Evolutionary conservation across 1,140 invertebrate genomes (phyloP).

Genomic region (Episyrphus balteatus): DNA sequence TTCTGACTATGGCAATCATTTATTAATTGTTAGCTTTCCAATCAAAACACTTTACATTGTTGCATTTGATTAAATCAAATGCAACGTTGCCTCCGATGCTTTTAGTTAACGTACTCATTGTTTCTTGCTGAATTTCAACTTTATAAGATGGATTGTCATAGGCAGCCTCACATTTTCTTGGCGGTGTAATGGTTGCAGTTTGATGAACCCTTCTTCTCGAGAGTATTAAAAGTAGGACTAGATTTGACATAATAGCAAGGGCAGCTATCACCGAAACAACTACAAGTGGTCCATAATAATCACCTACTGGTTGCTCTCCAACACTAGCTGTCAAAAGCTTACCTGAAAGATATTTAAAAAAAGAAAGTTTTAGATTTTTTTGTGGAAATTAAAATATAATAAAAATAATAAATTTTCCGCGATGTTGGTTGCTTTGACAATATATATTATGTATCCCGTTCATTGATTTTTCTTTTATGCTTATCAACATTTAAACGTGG

Average conservation of each 20-base stretch:
- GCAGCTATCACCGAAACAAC: slow-evolving; percentile 78
- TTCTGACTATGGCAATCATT: background rate
- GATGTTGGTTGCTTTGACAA: too few relatives aligned
- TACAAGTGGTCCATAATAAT: slow-evolving; percentile 78
- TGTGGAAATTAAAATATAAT: background rate
- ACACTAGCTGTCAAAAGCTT: slow-evolving; percentile 46
- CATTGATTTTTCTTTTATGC: too few relatives aligned
- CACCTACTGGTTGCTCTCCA: slow-evolving; percentile 40
- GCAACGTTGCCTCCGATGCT: too few relatives aligned
- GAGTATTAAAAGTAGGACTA: slow-evolving; percentile 67
- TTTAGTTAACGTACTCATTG: slow-evolving; percentile 66
- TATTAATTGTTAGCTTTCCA: too few relatives aligned
- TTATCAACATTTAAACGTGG: too few relatives aligned
- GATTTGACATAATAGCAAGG: slow-evolving; percentile 65
- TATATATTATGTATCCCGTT: too few relatives aligned
- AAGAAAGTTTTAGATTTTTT: background rate
- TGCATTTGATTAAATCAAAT: too few relatives aligned
- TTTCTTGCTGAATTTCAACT: slow-evolving; percentile 82
- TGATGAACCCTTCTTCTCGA: slow-evolving; percentile 58
- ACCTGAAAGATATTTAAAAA: slow-evolving; percentile 29
- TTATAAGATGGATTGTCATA: slow-evolving; percentile 92
- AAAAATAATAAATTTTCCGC: background rate
- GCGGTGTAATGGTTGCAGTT: slow-evolving; percentile 53
- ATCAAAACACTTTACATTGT: too few relatives aligned
- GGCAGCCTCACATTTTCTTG: slow-evolving; percentile 46